phyloP scores from a whole-genome alignment of 2,888 invertebrate species.

The Syrista parreyssii region DNA sequence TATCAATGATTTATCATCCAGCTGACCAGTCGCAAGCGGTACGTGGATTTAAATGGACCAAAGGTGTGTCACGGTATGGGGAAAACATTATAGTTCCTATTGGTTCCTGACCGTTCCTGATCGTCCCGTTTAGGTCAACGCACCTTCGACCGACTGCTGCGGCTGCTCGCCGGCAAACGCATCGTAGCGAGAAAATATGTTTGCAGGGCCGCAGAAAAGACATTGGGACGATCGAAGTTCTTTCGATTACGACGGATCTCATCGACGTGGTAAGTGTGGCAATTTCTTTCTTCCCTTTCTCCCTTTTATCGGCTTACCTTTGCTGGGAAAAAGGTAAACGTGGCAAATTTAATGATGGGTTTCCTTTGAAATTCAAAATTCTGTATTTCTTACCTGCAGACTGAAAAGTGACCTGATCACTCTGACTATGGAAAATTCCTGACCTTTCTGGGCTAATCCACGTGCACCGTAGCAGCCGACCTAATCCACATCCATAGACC shows the following conservation, averaged over 20 bases:
- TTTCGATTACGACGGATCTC: neutral
- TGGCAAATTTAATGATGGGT: neutral
- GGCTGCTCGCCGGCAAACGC: slow-evolving; percentile 2
- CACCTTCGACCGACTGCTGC: slow-evolving; percentile 15
- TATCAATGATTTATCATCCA: neutral
- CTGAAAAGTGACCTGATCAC: neutral
- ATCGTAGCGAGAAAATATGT: slow-evolving; percentile 20
- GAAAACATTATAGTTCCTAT: neutral
- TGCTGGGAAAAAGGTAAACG: neutral
- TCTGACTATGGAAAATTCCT: neutral
- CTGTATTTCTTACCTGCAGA: neutral
- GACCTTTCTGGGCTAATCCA: neutral
- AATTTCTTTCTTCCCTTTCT: neutral
- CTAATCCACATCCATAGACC: neutral
- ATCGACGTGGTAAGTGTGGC: neutral
- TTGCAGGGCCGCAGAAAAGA: neutral
- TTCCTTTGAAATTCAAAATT: neutral
- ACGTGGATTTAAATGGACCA: neutral
- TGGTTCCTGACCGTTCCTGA: neutral
- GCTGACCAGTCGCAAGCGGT: neutral
- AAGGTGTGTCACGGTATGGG: neutral
- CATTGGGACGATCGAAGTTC: slow-evolving; percentile 5
- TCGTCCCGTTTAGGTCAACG: slow-evolving; percentile 21
- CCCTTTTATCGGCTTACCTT: neutral
- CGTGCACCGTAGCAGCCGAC: too few relatives aligned